Evolutionary conservation across 2,797 vertebrate genomes (phyloP), one percentile per base, ranked within the genome.

Genomic region (Melanotaenia maccullochi): DNA sequence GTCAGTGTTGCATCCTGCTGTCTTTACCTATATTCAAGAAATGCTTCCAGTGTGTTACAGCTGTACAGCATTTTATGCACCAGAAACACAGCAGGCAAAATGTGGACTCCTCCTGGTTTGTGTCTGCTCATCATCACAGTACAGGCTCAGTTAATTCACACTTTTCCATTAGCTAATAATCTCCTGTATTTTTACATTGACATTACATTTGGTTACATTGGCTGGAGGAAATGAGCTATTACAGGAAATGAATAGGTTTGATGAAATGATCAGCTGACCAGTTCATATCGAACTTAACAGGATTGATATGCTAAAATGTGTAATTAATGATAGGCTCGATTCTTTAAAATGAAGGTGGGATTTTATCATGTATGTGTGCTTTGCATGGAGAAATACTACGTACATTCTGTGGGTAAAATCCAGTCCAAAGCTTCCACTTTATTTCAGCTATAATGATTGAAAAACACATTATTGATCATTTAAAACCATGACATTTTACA

Each of bases 401-500:
- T 65, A 22, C 36, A 35, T 57, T 18, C 51, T 60, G 36, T 60
- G 20, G 68, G 56, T 44, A 42, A 69, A 73, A 32, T 52, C 11
- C 54, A 36, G 9, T 11, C 63, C 11, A 30, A 56, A 60, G 42
- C 33, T 44, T 36, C 18, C 14, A 20, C 30, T 32, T 62, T 33
- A 47, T 65, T 66, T 49, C 25, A 60, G 33, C 63, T 69, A 36
- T 73, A 69, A 85, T 89, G 68, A 68, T 32, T 42, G 69, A 73
- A 86, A 77, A 81, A 38, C 51, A 70, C 51, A 73, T 49, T 82
- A 90, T 85, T 83, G 76, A 88, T 87, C 65, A 81, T 77, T 80
- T 80, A 78, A 83, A 89, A 84, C 69, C 75, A 68, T 88, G 85
- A 79, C 87, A 87, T 86, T 89, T 86, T 73, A 62, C 71, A 72